phyloP scores from a whole-genome alignment of 2,888 invertebrate genomes.

The Nemoura dubitans region DNA sequence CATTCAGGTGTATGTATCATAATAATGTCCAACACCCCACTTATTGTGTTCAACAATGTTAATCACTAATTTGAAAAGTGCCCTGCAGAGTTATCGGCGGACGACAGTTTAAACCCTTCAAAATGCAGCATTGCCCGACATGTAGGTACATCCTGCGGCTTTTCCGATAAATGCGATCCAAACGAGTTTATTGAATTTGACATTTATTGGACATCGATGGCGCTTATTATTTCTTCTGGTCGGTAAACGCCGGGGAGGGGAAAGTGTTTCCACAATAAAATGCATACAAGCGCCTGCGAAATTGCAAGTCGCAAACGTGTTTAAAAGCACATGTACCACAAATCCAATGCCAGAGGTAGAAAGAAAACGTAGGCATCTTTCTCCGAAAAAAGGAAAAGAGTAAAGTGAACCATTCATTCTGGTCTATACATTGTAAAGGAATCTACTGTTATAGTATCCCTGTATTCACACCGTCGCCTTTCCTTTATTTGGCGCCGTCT shows the following conservation, averaged over 20 bases:
- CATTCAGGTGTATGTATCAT: constrained; percentile 21
- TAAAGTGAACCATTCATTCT: constrained; percentile 42
- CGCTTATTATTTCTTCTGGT: background rate
- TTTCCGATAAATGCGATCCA: background rate
- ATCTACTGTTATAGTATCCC: constrained; percentile 41
- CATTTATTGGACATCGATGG: constrained; percentile 12
- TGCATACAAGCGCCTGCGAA: background rate
- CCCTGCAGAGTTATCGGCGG: background rate
- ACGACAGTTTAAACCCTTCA: background rate
- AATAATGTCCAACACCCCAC: constrained; percentile 8
- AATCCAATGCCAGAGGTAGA: background rate
- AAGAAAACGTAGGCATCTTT: constrained; percentile 27
- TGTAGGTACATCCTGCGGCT: background rate
- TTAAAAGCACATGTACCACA: background rate
- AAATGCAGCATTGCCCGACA: background rate
- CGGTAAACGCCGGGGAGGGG: background rate
- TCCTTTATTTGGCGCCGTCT: constrained; percentile 37
- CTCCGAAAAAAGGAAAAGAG: background rate
- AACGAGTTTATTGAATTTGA: background rate
- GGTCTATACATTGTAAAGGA: constrained; percentile 42
- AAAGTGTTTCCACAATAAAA: background rate
- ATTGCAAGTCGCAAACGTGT: background rate
- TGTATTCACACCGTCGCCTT: constrained; percentile 42
- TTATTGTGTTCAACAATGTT: background rate
- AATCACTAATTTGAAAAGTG: background rate